Evolutionary conservation across 2,888 invertebrate species (phyloP), one percentile per base, ranked within the genome.

Genomic region (Alitta virens): DNA sequence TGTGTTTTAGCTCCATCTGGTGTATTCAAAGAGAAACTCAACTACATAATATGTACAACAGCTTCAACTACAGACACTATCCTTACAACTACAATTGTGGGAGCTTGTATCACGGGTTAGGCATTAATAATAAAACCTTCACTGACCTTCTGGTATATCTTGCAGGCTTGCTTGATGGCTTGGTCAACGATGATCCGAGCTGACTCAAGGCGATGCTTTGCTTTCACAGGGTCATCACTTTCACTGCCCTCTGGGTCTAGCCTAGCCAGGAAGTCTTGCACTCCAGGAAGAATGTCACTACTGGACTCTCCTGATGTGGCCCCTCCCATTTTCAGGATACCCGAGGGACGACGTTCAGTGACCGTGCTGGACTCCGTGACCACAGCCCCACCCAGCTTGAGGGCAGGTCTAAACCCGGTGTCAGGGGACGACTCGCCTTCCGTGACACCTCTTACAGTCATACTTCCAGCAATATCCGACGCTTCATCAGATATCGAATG

Each of bases 151-250:
- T 38, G 33, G 38, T 50, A 50, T 7, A 59, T 52, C 5, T 59
- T 51, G 16, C 50, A 50, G 38, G 59, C 59, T 33, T 50, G 33
- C n/a, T 14, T 14, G 38, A 59, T 59, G 21, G 59, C 59, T n/a
- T 59, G 50, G 18, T 59, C 52, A 21, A 59, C 59, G 9, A 59
- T 33, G 12, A 7, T 16, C 16, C 40, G 18, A 5, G 59, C 59
- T n/a, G 51, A 33, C 26, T 59, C 59, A 18, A 51, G 18, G 5
- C 49, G 33, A 2, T 27, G 33, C 7, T 38, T 51, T 1, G 51
- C 24, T 23, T 42, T 40, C 23, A 59, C n/a, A 5, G 49, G 52
- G 59, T 59, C 59, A 5, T 59, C 59, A 2, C 21, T 26, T 25
- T 59, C 49, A 1, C 51, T 49, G 1, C 49, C 51, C 49, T 59